Percentiles rank a stretch among this genome's conserved stretches.
These are phyloP conservation scores for Tethea ocularis DNA, from an alignment of 2,888 invertebrate species.

Conservation along the genomic window DNA sequence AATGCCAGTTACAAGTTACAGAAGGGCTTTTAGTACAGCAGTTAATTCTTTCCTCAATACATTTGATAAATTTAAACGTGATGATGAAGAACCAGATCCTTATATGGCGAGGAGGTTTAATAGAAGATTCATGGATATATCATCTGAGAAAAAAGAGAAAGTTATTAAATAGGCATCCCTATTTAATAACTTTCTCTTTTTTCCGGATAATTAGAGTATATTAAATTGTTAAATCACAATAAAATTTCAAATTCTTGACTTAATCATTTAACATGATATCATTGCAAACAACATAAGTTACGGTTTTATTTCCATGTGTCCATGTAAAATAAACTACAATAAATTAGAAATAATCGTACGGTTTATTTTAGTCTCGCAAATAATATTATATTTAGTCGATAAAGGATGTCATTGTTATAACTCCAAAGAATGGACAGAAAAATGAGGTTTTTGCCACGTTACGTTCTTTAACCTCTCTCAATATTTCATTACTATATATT, in stretches of 20 bases:
- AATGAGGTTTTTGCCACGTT: slow-evolving; percentile 52
- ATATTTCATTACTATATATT: slow-evolving; percentile 15
- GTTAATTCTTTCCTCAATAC: slow-evolving; percentile 64
- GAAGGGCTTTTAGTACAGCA: slow-evolving; percentile 68
- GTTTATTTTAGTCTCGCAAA: background rate
- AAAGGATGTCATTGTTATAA: slow-evolving; percentile 54
- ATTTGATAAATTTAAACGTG: slow-evolving; percentile 65
- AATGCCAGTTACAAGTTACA: slow-evolving; percentile 73
- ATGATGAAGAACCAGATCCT: slow-evolving; percentile 59
- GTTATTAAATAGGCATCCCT: background rate
- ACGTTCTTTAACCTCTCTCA: slow-evolving; percentile 22
- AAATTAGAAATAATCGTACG: too few species aligned
- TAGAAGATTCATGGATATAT: slow-evolving; percentile 57
- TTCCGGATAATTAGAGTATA: background rate
- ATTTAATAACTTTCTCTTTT: too few species aligned
- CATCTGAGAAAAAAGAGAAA: slow-evolving; percentile 10
- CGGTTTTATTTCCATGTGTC: too few species aligned
- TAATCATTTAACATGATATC: too few species aligned
- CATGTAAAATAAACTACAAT: too few species aligned
- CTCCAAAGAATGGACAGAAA: slow-evolving; percentile 68
- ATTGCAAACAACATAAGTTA: too few species aligned
- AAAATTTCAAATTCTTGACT: too few species aligned
- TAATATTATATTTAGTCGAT: slow-evolving; percentile 30
- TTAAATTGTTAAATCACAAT: too few species aligned
- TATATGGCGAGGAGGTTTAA: slow-evolving; percentile 74